Evolutionary conservation across 2,888 invertebrate species (phyloP), one percentile per base, ranked within the genome.

Genomic region (Nomada ruficornis): DNA sequence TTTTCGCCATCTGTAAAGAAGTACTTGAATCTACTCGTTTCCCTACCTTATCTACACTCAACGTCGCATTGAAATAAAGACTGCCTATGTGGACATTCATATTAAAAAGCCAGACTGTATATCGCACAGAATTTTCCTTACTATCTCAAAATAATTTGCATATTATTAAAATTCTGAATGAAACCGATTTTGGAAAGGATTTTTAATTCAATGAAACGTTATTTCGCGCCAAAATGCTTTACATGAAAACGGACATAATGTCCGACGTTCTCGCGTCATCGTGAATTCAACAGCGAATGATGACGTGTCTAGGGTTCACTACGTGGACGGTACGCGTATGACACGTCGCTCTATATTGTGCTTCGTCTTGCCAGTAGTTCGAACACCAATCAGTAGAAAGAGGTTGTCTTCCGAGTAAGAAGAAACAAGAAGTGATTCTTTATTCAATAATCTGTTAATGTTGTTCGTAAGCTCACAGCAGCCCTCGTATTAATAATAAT

Each of bases 261-360:
- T 5, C 23, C 3, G 11, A 36, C 57, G 26, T n/a, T 55, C 20
- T 4, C 42, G 64, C 57, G 44, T 72, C 59, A 47, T 18, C 20
- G 36, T 70, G 80, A 81, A 76, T 13, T 23, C 63, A 74, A 42
- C 63, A 11, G 23, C 57, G 15, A 52, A 64, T 77, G 91, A 42
- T 91, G 91, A 91, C 91, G 91, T 91, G 91, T 91, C 89, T 82
- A 70, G 50, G 79, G 70, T 50, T 75, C 80, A 88, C 87, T 90
- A 91, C 91, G 91, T 91, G 91, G 89, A 89, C 80, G 57, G 74
- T 59, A 75, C 74, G 76, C 82, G 70, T 74, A 68, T 83, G 90
- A 91, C 91, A 91, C 91, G 91, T 91, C 79, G 90, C 80, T 83
- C 68, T 79, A 63, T 79, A 77, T 52, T 77, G 47, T 47, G 60